Conservation (phyloP, 2,888 invertebrate species). For the Crepidodera aurea region DNA sequence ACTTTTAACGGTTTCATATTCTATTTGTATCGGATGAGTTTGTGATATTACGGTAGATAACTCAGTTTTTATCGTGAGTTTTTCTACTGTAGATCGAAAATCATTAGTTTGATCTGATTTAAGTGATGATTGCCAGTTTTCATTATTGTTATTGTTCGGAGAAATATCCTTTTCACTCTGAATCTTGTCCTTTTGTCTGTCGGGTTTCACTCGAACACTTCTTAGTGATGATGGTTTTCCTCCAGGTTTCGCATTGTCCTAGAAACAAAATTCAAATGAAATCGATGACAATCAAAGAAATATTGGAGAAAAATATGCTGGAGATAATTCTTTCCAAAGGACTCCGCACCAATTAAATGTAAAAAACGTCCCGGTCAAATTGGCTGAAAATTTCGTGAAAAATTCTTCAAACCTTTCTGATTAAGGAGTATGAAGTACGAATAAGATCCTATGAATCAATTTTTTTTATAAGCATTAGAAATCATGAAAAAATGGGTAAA, state of each 20-base stretch:
- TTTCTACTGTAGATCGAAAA: slow-evolving; percentile 40
- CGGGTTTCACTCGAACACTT: slow-evolving; percentile 74
- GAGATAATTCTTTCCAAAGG: not conserved
- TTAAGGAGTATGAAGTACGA: too few relatives aligned
- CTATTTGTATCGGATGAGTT: slow-evolving; percentile 31
- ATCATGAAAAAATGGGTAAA: too few relatives aligned
- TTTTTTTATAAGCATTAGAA: too few relatives aligned
- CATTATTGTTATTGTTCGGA: slow-evolving; percentile 37
- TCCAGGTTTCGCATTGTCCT: slow-evolving; percentile 54
- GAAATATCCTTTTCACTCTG: slow-evolving; percentile 43
- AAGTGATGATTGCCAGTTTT: slow-evolving; percentile 35
- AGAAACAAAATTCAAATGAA: not conserved
- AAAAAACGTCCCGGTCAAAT: too few relatives aligned
- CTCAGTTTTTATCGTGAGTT: slow-evolving; percentile 39
- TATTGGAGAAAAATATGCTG: not conserved
- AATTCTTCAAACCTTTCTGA: too few relatives aligned
- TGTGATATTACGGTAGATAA: slow-evolving; percentile 31
- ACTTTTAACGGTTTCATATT: slow-evolving; percentile 27
- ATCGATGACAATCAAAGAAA: slow-evolving; percentile 24
- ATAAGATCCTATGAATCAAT: too few relatives aligned
- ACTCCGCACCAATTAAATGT: too few relatives aligned
- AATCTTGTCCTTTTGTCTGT: slow-evolving; percentile 59
- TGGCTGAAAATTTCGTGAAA: too few relatives aligned
- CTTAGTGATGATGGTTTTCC: slow-evolving; percentile 66
- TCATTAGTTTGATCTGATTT: slow-evolving; percentile 41